These are phyloP conservation scores for Labeo rohita DNA, from an alignment of 2,113 vertebrate species.

Conservation along the genomic window DNA sequence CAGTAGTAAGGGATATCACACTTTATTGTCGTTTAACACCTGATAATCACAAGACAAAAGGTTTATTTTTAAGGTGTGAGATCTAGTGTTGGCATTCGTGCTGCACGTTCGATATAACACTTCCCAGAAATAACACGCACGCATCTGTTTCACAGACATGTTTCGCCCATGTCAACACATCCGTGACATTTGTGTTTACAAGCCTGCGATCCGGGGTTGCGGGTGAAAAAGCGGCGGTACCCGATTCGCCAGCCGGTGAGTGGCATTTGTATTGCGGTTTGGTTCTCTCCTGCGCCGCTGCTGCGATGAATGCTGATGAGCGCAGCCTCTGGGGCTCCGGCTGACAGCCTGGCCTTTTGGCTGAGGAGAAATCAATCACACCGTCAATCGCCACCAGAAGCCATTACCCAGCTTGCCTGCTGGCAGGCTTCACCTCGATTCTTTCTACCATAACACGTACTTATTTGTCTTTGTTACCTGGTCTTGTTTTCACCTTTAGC, in stretches of 20 bases:
- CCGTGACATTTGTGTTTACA: conserved; percentile 60
- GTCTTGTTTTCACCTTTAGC: conserved; percentile 31
- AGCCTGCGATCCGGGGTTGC: conserved; percentile 57
- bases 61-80: conserved; percentile 15
- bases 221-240: conserved; percentile 19
- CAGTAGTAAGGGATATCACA: not conserved
- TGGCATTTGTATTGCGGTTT: conserved; percentile 71
- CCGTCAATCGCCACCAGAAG: conserved; percentile 69
- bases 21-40: not conserved
- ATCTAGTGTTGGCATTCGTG: not conserved
- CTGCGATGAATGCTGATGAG: conserved; percentile 68
- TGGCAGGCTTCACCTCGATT: conserved; percentile 11
- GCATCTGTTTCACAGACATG: conserved; percentile 7
- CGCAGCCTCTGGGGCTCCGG: conserved; percentile 50
- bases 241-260: conserved; percentile 50
- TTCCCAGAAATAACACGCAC: conserved; percentile 9
- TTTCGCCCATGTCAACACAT: conserved; percentile 36
- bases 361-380: conserved; percentile 76
- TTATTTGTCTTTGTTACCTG: conserved; percentile 37
- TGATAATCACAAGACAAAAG: not conserved
- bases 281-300: conserved; percentile 50
- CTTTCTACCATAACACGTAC: not conserved
- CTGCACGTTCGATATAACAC: not conserved
- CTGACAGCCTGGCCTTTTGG: conserved; percentile 61
- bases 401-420: conserved; percentile 61